phyloP scores from a whole-genome alignment of 2,888 invertebrate genomes.

The Nomada ruficornis region DNA sequence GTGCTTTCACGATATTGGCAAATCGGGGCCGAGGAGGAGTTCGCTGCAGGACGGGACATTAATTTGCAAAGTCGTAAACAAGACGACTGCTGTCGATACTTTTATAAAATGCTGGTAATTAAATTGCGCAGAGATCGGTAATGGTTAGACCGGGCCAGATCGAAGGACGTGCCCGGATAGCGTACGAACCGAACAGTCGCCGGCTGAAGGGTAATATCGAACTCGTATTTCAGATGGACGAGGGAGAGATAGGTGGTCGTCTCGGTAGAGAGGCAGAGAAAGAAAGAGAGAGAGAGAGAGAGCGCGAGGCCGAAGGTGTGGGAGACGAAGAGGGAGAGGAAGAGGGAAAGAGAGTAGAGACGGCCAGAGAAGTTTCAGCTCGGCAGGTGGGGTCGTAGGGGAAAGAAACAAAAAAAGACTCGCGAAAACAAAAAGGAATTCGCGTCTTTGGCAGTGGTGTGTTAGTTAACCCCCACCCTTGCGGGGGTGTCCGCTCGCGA shows the following conservation, averaged over 20 bases:
- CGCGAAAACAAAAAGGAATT: constrained; percentile 70
- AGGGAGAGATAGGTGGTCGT: constrained; percentile 48
- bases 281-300: constrained; percentile 23
- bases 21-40: constrained; percentile 58
- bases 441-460: constrained; percentile 70
- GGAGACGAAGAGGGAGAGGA: constrained; percentile 3
- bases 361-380: constrained; percentile 58
- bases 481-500: constrained; percentile 67
- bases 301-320: constrained; percentile 47
- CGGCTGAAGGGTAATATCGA: constrained; percentile 77
- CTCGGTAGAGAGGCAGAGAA: constrained; percentile 6
- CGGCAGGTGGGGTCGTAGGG: constrained; percentile 62
- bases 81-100: constrained; percentile 82
- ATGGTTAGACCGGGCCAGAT: constrained; percentile 58
- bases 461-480: constrained; percentile 71
- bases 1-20: constrained; percentile 60
- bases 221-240: constrained; percentile 78
- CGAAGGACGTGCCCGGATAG: constrained; percentile 51
- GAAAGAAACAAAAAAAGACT: constrained; percentile 74
- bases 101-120: constrained; percentile 83
- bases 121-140: constrained; percentile 77
- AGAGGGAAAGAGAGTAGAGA: constrained; percentile 35
- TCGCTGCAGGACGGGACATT: constrained; percentile 70
- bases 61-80: constrained; percentile 82
- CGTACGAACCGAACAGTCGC: constrained; percentile 51